Conservation (phyloP, 2,888 invertebrate genomes). For the Acanthosepion esculentum region DNA sequence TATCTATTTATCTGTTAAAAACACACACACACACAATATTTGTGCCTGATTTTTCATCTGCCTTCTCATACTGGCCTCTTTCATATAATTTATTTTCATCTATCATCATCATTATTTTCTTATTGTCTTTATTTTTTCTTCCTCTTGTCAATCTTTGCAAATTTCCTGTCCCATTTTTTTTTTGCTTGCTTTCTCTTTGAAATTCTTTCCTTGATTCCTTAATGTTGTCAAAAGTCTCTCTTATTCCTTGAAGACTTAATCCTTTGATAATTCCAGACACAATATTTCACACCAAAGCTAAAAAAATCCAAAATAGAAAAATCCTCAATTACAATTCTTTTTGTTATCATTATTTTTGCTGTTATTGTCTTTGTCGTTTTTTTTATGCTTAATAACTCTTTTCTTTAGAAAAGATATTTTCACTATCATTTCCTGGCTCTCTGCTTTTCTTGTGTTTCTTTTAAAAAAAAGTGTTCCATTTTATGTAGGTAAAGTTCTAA, state of each 20-base stretch:
- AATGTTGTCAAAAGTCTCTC: conserved; percentile 33
- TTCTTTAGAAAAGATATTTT: neutral
- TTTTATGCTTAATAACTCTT: conserved; percentile 22
- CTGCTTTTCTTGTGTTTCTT: neutral
- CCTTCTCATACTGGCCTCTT: neutral
- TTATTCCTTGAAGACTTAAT: neutral
- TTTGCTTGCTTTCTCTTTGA: neutral
- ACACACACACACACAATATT: neutral
- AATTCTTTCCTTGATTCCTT: neutral
- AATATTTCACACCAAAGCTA: neutral
- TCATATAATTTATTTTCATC: neutral
- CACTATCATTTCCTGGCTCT: neutral
- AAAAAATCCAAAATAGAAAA: neutral
- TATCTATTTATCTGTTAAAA: neutral
- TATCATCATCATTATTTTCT: neutral
- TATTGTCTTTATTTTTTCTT: neutral
- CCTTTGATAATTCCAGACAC: conserved; percentile 13
- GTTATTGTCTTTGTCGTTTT: neutral
- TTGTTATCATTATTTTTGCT: neutral
- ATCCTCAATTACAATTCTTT: neutral
- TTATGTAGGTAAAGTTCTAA: neutral
- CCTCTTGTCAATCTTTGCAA: neutral
- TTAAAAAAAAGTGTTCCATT: neutral
- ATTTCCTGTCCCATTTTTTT: conserved; percentile 24
- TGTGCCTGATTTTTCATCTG: neutral